Conservation (phyloP, 37 sponge, comb jelly and placozoan species). For the Eunapius fragilis region DNA sequence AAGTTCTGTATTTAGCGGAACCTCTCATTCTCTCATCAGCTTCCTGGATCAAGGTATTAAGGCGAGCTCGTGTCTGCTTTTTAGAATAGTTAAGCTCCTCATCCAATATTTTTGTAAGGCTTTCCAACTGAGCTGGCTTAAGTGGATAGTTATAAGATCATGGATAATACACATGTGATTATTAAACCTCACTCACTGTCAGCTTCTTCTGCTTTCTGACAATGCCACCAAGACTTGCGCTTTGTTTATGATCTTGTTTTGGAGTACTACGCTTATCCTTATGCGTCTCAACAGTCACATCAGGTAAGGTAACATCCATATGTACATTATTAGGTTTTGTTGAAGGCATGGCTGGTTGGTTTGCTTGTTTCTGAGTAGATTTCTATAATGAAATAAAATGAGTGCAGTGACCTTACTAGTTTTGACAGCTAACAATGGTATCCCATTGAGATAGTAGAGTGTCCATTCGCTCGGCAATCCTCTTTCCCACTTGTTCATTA, state of each 20-base stretch:
- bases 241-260: too few species aligned
- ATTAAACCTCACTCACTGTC: neutral
- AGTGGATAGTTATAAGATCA: neutral
- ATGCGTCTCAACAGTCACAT: neutral
- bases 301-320: neutral
- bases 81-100: conserved; percentile 59
- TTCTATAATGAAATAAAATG: neutral
- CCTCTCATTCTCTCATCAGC: conserved; percentile 12
- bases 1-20: neutral
- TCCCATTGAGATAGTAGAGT: conserved; percentile 1
- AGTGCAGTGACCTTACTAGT: too few species aligned
- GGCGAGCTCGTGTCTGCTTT: conserved; percentile 29
- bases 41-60: conserved; percentile 31
- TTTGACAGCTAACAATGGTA: neutral
- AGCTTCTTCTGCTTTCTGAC: conserved; percentile 16
- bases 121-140: conserved; percentile 51
- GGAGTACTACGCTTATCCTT: neutral
- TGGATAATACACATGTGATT: neutral
- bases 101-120: conserved; percentile 29
- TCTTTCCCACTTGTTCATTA: conserved; percentile 4
- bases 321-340: neutral
- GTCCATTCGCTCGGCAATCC: neutral
- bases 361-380: neutral
- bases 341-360: neutral
- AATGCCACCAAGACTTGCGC: neutral